phyloP scores from a whole-genome alignment of 1,140 invertebrate species.

The Trachelipus rathkii region DNA sequence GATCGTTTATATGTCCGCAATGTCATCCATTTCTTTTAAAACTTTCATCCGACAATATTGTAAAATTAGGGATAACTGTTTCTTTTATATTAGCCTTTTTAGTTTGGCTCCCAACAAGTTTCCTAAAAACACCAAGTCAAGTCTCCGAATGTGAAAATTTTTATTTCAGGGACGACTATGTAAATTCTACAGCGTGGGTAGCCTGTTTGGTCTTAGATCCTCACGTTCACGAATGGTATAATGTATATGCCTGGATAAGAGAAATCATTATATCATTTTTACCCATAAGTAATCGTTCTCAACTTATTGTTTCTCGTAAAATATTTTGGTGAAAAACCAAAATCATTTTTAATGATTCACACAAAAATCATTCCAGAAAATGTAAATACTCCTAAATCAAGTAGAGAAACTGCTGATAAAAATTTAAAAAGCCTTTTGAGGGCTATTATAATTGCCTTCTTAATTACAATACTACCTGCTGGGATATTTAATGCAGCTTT shows the following conservation, averaged over 20 bases:
- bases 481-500: slow-evolving; percentile 47
- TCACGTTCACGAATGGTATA: slow-evolving; percentile 34
- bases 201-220: slow-evolving; percentile 36
- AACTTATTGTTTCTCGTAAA: slow-evolving; percentile 46
- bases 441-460: slow-evolving; percentile 48
- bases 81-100: slow-evolving; percentile 19
- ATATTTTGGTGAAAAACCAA: slow-evolving; percentile 25
- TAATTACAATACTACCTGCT: slow-evolving; percentile 48
- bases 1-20: slow-evolving; percentile 49
- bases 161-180: slow-evolving; percentile 1
- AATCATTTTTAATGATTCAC: background rate
- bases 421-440: slow-evolving; percentile 46
- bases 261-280: slow-evolving; percentile 46
- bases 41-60: slow-evolving; percentile 46
- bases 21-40: slow-evolving; percentile 47
- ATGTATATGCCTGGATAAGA: slow-evolving; percentile 45
- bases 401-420: slow-evolving; percentile 44
- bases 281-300: slow-evolving; percentile 46
- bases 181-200: slow-evolving; percentile 32
- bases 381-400: background rate
- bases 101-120: slow-evolving; percentile 32
- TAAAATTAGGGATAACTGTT: slow-evolving; percentile 35
- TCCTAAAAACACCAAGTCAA: slow-evolving; percentile 22
- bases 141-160: slow-evolving; percentile 23
- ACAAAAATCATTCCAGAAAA: background rate